Evolutionary conservation across 1,140 invertebrate genomes (phyloP), one percentile per base, ranked within the genome.

Genomic region (Dinoponera quadriceps): DNA sequence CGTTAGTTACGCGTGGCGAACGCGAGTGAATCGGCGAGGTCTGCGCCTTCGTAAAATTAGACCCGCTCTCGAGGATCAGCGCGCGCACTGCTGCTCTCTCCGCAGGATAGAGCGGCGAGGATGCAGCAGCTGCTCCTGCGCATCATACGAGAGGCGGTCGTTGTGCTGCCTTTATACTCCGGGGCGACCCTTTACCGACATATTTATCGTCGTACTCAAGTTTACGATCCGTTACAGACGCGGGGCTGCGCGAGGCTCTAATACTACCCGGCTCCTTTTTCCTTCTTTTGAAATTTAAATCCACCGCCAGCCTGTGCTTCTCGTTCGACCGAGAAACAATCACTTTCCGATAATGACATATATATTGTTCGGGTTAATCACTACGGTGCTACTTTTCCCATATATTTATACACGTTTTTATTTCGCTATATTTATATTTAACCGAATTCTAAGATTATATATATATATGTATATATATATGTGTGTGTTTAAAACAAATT

Each of bases 61-160:
- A 73, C 49, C 75, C 81, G 72, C 54, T 78, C 75, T 63, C 55
- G 55, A 84, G 73, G 59, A 80, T 77, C 78, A 59, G 27, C 44
- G 33, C n/a, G n/a, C n/a, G n/a, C n/a, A n/a, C n/a, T n/a, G 38
- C 71, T 33, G 44, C 75, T 48, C 51, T 62, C n/a, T 29, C 55
- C 82, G 63, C 44, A 83, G 71, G 72, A 78, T 57, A 57, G 49
- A 78, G 29, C 7, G 49, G n/a, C n/a, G 48, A 77, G 82, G 49
- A 84, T 78, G 57, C 54, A 48, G 68, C 86, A 88, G 86, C 86
- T 88, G 86, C 59, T 84, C 74, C 63, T 51, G 29, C 65, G 69
- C 44, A 74, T 87, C 72, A 83, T 66, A 38, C 51, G 82, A 44
- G 55, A 54, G 60, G 27, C 62, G n/a, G 62, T 72, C 51, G 77